Evolutionary conservation across 2,797 vertebrate species (phyloP).

Genomic region (Semaprochilodus insignis): DNA sequence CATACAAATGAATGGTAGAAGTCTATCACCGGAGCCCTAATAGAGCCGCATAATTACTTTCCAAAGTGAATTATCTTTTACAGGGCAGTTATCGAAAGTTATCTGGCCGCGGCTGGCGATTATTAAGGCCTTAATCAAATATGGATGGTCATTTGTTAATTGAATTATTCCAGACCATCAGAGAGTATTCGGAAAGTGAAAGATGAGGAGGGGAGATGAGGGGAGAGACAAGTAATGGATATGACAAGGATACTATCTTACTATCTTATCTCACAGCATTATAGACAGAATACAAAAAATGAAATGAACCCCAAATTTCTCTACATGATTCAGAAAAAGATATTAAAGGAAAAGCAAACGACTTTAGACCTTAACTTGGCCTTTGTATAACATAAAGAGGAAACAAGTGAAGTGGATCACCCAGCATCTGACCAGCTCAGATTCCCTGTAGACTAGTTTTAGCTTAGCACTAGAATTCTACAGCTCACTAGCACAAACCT

Average conservation of each 20-base stretch:
- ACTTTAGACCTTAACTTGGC: no score
- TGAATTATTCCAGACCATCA: slow-evolving; percentile 65
- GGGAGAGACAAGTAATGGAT: slow-evolving; percentile 39
- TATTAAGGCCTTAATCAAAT: slow-evolving; percentile 66
- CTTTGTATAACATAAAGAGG: no score
- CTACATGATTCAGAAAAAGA: neutral
- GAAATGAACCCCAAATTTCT: neutral
- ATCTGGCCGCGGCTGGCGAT: slow-evolving; percentile 56
- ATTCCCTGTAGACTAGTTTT: neutral
- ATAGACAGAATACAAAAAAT: neutral
- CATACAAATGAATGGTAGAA: slow-evolving; percentile 61
- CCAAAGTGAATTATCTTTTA: slow-evolving; percentile 63
- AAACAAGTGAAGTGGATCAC: no score
- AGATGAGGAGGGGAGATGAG: slow-evolving; percentile 42
- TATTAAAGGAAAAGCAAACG: neutral
- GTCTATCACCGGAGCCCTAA: slow-evolving; percentile 57
- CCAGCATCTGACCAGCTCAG: no score
- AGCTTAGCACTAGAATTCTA: neutral
- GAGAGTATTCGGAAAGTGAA: slow-evolving; percentile 49
- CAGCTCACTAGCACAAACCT: no score
- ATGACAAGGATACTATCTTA: slow-evolving; percentile 26
- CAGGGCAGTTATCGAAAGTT: slow-evolving; percentile 62
- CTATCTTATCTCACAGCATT: no score
- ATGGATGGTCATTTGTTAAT: slow-evolving; percentile 65
- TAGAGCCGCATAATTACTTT: slow-evolving; percentile 61